A percentile compares a stretch with the other conserved stretches of the same genome.
phyloP scores from a whole-genome alignment of 2,797 vertebrate genomes.

The Chrosomus eos region DNA sequence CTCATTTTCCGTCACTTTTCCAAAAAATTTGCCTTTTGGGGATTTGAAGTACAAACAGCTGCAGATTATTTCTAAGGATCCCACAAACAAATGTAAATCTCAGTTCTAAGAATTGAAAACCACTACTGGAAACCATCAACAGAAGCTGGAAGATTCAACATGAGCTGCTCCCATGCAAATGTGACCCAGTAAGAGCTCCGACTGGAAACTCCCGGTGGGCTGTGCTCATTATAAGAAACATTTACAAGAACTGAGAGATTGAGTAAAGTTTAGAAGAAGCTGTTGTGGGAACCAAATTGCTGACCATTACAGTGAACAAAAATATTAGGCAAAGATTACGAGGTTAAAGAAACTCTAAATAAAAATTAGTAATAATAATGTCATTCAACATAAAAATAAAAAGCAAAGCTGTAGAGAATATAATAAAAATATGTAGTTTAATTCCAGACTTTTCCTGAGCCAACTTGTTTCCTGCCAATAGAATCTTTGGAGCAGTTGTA shows the following conservation, averaged over 20 bases:
- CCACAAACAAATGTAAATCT: slow-evolving; percentile 22
- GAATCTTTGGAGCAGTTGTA: background rate
- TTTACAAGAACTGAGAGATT: slow-evolving; percentile 12
- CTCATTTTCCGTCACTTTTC: background rate
- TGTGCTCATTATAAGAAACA: slow-evolving; percentile 29
- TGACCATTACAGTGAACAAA: background rate
- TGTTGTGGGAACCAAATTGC: slow-evolving; percentile 24
- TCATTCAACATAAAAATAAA: background rate
- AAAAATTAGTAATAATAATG: background rate
- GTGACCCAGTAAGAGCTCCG: background rate
- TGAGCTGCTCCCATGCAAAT: slow-evolving; percentile 23
- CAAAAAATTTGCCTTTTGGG: background rate
- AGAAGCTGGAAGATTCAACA: slow-evolving; percentile 2
- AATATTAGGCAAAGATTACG: background rate
- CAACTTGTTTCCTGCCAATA: background rate
- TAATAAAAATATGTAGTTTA: background rate
- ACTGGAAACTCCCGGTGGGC: slow-evolving; percentile 1
- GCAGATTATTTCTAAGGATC: slow-evolving; percentile 15
- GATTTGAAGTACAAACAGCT: slow-evolving; percentile 19
- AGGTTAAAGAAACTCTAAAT: background rate
- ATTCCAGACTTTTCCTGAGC: background rate
- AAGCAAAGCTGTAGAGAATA: too few species aligned
- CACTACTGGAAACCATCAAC: background rate
- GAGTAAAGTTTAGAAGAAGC: background rate
- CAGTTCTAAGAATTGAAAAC: slow-evolving; percentile 4